phyloP scores from a whole-genome alignment of 1,140 invertebrate species.

The Habropoda laboriosa region DNA sequence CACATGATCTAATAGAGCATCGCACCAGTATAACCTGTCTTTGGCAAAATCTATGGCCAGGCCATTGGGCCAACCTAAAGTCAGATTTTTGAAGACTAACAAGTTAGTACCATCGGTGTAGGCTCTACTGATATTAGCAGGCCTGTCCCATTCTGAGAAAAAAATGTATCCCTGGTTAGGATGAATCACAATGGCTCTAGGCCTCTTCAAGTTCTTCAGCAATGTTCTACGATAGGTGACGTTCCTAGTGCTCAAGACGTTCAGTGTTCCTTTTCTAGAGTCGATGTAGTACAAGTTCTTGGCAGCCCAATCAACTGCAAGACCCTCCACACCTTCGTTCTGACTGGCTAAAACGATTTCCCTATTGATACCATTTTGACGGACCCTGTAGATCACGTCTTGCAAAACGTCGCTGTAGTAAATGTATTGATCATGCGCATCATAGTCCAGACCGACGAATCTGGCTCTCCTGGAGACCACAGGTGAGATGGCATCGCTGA shows the following conservation, averaged over 20 bases:
- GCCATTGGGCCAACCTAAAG: constrained; percentile 98
- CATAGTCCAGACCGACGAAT: constrained; percentile 98
- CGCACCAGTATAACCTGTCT: constrained; percentile 97
- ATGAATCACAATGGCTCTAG: constrained; percentile 97
- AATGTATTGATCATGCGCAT: constrained; percentile 94
- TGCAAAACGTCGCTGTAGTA: constrained; percentile 99
- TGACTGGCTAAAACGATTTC: constrained; percentile 97
- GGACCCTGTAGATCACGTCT: constrained; percentile 96
- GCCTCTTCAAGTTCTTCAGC: constrained; percentile 93
- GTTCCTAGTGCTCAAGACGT: constrained; percentile 94
- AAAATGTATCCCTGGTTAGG: constrained; percentile 96
- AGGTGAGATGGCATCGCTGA: constrained; percentile 96
- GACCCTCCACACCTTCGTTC: constrained; percentile 98
- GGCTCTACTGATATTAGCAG: constrained; percentile 96
- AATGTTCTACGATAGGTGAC: constrained; percentile 92
- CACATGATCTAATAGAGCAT: constrained; percentile 96
- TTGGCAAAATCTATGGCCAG: constrained; percentile 94
- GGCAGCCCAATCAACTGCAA: constrained; percentile 98
- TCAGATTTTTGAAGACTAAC: constrained; percentile 94
- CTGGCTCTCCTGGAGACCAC: constrained; percentile 94
- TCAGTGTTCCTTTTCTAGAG: constrained; percentile 96
- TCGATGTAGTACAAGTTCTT: constrained; percentile 99
- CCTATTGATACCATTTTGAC: constrained; percentile 92
- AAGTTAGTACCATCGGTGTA: constrained; percentile 93
- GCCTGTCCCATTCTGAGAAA: constrained; percentile 98